These are phyloP conservation scores for Palythoa grandiflora DNA, from an alignment of 92 coral and sea anemone genomes.

Conservation along the genomic window DNA sequence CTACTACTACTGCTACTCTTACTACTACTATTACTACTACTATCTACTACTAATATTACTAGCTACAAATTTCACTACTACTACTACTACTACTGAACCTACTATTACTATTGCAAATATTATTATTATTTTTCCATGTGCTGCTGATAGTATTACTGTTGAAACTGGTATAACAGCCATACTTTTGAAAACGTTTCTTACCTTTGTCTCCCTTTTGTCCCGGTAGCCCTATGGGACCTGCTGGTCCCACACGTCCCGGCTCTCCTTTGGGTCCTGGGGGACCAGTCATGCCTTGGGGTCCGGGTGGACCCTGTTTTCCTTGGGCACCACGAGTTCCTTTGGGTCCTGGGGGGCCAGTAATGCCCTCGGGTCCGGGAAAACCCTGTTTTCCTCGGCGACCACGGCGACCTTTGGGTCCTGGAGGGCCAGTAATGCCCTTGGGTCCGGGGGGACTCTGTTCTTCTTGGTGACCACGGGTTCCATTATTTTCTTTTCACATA, in stretches of 20 bases:
- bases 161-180: not conserved
- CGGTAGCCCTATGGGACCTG: not conserved
- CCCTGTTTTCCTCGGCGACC: no score
- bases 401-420: no score
- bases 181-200: not conserved
- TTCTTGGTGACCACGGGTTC: no score
- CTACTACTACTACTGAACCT: not conserved
- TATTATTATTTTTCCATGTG: not conserved
- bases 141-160: no score
- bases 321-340: not conserved
- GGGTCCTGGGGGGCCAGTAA: not conserved
- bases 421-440: no score
- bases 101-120: not conserved
- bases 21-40: no score
- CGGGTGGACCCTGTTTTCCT: conserved; percentile 1
- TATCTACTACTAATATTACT: no score
- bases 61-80: not conserved
- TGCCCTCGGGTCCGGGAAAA: no score
- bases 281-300: not conserved
- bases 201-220: conserved; percentile 68
- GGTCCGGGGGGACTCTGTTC: not conserved
- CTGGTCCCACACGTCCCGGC: conserved; percentile 13
- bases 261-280: conserved; percentile 28
- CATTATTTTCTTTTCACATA: no score
- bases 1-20: not conserved